Percentiles rank a stretch among this genome's conserved stretches.
Evolutionary conservation across 2,888 invertebrate genomes (phyloP).

Genomic region (Dysmachus trigonus): DNA sequence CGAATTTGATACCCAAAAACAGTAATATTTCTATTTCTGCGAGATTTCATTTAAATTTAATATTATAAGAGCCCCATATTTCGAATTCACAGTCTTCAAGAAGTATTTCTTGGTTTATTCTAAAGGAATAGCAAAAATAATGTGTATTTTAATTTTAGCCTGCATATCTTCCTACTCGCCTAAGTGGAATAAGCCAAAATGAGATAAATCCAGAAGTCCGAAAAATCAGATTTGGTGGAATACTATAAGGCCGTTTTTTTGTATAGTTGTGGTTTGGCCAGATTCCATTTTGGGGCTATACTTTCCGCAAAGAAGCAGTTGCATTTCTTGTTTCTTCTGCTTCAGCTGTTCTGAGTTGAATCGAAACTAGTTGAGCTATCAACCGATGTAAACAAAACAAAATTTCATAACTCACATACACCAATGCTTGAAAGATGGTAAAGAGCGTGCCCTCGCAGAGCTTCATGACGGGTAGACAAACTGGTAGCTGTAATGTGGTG

Average conservation of each 20-base stretch:
- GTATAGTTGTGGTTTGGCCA: not conserved
- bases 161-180: not conserved
- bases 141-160: no score
- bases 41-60: no score
- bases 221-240: constrained; percentile 6
- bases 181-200: not conserved
- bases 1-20: no score
- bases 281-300: not conserved
- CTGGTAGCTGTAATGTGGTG: not conserved
- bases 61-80: no score
- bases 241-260: not conserved
- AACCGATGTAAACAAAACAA: constrained; percentile 19
- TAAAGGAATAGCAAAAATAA: no score
- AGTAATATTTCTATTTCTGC: no score
- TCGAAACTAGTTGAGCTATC: constrained; percentile 21
- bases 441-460: constrained; percentile 1
- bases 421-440: not conserved
- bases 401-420: constrained; percentile 10
- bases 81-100: no score
- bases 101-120: no score
- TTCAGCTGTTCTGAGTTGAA: not conserved
- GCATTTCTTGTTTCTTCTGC: not conserved
- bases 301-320: not conserved
- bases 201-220: not conserved
- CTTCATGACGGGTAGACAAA: not conserved